Percentiles rank a stretch among this genome's conserved stretches.
phyloP scores from a whole-genome alignment of 1,140 invertebrate genomes.

The Hesperophylax magnus region DNA sequence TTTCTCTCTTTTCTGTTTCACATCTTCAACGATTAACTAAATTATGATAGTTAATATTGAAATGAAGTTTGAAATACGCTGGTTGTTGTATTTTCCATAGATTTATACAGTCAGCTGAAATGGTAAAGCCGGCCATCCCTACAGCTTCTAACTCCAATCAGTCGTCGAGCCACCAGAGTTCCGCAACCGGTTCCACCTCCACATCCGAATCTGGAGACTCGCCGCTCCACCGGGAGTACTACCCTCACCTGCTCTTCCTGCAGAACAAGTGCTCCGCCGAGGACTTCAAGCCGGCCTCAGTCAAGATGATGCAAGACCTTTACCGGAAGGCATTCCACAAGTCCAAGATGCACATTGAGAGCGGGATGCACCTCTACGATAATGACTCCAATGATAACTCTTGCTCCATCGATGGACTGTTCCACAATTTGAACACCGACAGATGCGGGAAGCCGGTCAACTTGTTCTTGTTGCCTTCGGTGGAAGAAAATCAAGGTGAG shows the following conservation, averaged over 20 bases:
- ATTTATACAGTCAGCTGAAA: constrained; percentile 87
- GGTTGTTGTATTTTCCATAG: constrained; percentile 67
- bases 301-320: constrained; percentile 78
- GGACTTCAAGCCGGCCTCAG: constrained; percentile 77
- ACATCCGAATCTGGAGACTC: constrained; percentile 58
- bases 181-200: background rate
- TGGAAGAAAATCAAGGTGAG: constrained; percentile 74
- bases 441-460: constrained; percentile 76
- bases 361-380: constrained; percentile 76
- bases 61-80: no score
- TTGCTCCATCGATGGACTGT: constrained; percentile 69
- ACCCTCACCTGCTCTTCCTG: constrained; percentile 83
- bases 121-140: constrained; percentile 86
- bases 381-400: constrained; percentile 64
- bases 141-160: constrained; percentile 63
- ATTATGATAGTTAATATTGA: no score
- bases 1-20: no score
- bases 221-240: constrained; percentile 72
- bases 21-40: no score
- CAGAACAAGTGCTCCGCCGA: constrained; percentile 82
- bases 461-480: constrained; percentile 80
- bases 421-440: constrained; percentile 70
- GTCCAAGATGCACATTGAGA: constrained; percentile 80
- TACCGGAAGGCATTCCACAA: constrained; percentile 76
- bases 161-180: constrained; percentile 22